Evolutionary conservation across 53 echinoderm and acorn worm genomes (phyloP).

Genomic region (Zoroaster sp.): DNA sequence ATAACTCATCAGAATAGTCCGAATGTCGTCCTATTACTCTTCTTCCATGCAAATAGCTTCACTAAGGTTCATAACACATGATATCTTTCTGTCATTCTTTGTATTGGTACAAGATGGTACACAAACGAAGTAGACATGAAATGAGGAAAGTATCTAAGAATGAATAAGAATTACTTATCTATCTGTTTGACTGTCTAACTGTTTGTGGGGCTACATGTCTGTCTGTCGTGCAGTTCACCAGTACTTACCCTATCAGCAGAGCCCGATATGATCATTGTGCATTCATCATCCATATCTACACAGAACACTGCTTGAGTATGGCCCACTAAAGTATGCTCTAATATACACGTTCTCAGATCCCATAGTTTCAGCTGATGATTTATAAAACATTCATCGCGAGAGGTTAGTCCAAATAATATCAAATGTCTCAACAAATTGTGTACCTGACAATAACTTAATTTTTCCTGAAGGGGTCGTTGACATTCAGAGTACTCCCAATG

Average conservation of each 20-base stretch:
- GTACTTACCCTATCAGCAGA: constrained; percentile 92
- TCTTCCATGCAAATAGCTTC: too few relatives aligned
- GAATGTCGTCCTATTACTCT: too few relatives aligned
- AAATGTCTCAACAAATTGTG: not conserved
- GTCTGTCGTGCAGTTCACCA: not conserved
- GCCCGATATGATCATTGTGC: constrained; percentile 87
- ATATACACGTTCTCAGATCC: constrained; percentile 71
- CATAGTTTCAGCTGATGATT: constrained; percentile 80
- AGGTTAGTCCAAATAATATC: not conserved
- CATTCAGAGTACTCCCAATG: too few relatives aligned
- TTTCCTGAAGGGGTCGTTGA: too few relatives aligned
- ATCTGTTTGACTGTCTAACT: not conserved
- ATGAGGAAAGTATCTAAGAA: too few relatives aligned
- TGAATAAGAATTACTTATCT: not conserved
- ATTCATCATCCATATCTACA: constrained; percentile 92
- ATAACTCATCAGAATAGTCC: too few relatives aligned
- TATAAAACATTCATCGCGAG: not conserved
- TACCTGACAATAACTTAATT: too few relatives aligned
- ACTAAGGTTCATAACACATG: too few relatives aligned
- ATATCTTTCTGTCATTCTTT: too few relatives aligned
- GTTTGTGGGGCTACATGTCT: not conserved
- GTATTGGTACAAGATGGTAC: too few relatives aligned
- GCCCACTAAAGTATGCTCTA: constrained; percentile 82
- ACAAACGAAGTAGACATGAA: too few relatives aligned
- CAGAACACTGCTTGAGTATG: constrained; percentile 96